Percentiles rank a stretch among this genome's conserved stretches.
These are phyloP conservation scores for Neoaliturus tenellus DNA, from an alignment of 2,888 invertebrate species.

Conservation along the genomic window DNA sequence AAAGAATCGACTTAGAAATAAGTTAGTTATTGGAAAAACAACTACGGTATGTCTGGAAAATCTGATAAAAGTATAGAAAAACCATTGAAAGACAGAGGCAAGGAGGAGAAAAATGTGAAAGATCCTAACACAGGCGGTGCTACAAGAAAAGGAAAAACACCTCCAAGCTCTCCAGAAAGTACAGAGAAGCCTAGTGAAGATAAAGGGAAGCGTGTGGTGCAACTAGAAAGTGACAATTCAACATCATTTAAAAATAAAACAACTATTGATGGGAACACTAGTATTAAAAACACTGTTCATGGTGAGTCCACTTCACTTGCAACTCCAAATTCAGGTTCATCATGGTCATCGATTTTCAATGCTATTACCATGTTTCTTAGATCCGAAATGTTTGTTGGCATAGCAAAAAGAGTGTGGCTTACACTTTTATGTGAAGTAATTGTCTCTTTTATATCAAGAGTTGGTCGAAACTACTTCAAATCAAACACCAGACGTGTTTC, in stretches of 20 bases:
- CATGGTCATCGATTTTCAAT: background rate
- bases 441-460: background rate
- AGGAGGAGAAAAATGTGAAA: too few species aligned
- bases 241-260: background rate
- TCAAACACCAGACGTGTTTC: background rate
- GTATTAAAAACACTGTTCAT: background rate
- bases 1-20: too few species aligned
- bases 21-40: too few species aligned
- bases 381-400: background rate
- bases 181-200: background rate
- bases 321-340: background rate
- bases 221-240: background rate
- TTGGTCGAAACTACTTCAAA: background rate
- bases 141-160: background rate
- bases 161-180: background rate
- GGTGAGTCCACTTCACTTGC: background rate
- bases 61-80: background rate
- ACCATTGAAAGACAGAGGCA: background rate
- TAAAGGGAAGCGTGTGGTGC: background rate
- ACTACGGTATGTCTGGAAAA: too few species aligned
- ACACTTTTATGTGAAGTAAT: slow-evolving; percentile 29
- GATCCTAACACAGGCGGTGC: background rate
- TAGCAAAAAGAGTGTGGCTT: slow-evolving; percentile 26
- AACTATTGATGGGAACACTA: background rate
- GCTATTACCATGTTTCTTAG: background rate